These are phyloP conservation scores for Protobothrops flavoviridis DNA, from an alignment of 2,113 vertebrate species.

Conservation along the genomic window DNA sequence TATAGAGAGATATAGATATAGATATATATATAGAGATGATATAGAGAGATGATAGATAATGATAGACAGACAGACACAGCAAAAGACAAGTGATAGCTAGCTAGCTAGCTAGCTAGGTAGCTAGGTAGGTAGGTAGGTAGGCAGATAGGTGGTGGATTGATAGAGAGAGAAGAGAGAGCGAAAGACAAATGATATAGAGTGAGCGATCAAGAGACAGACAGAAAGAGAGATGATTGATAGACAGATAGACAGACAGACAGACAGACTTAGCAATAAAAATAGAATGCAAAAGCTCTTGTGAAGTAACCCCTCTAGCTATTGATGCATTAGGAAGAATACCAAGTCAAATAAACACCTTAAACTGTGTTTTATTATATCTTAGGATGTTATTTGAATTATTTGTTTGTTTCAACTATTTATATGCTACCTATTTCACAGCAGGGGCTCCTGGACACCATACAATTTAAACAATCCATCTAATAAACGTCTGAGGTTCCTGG, in stretches of 20 bases:
- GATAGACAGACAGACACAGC: no score
- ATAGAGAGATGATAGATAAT: no score
- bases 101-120: no score
- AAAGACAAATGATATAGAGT: no score
- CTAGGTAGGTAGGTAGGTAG: no score
- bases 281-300: neutral
- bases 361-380: neutral
- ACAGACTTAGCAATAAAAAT: neutral
- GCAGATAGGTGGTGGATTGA: no score
- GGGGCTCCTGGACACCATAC: neutral
- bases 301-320: neutral
- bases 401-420: neutral
- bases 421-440: neutral
- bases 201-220: no score
- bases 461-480: neutral
- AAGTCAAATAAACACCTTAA: neutral
- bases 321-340: neutral
- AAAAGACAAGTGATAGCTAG: no score
- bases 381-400: neutral
- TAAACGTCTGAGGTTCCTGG: neutral
- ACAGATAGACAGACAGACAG: neutral
- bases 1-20: no score
- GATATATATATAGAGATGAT: no score
- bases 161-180: no score
- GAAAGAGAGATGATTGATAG: neutral